phyloP scores from a whole-genome alignment of 1,140 invertebrate genomes.

The Pygmarrhopalites habei region DNA sequence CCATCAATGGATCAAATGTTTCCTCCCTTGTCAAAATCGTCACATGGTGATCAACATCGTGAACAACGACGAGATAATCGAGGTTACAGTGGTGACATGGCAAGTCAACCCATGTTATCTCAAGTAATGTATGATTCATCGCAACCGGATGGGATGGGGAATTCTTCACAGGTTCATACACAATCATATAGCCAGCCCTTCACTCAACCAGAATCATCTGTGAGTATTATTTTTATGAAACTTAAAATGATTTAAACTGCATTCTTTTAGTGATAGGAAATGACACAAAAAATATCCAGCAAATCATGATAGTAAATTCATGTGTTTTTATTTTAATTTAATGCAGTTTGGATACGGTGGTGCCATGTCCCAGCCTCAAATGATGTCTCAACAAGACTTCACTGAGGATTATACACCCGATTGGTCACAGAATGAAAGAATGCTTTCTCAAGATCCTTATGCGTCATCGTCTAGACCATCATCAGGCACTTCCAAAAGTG shows the following conservation, averaged over 20 bases:
- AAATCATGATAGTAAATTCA: too few relatives aligned
- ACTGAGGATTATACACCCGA: slow-evolving; percentile 16
- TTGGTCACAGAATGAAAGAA: neutral
- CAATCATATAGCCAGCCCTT: slow-evolving; percentile 28
- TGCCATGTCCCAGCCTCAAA: slow-evolving; percentile 25
- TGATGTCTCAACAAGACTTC: slow-evolving; percentile 33
- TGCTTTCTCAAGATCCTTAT: slow-evolving; percentile 13
- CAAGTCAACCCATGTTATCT: slow-evolving; percentile 23
- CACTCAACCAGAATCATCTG: slow-evolving; percentile 21
- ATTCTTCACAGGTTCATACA: slow-evolving; percentile 24
- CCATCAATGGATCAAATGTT: slow-evolving; percentile 22
- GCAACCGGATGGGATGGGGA: slow-evolving; percentile 15
- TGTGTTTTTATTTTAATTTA: neutral
- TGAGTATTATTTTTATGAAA: slow-evolving; percentile 14
- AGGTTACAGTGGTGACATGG: slow-evolving; percentile 23
- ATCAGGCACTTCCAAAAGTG: neutral
- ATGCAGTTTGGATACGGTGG: slow-evolving; percentile 12
- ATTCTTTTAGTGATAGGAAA: too few relatives aligned
- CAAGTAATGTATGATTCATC: slow-evolving; percentile 16
- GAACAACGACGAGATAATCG: slow-evolving; percentile 2
- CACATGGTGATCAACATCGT: neutral
- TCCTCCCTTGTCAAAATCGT: slow-evolving; percentile 13
- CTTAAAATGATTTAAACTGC: too few relatives aligned
- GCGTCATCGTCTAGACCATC: neutral
- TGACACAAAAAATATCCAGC: too few relatives aligned